phyloP scores from a whole-genome alignment of 2,797 vertebrate species.

The Chromobotia macracanthus region DNA sequence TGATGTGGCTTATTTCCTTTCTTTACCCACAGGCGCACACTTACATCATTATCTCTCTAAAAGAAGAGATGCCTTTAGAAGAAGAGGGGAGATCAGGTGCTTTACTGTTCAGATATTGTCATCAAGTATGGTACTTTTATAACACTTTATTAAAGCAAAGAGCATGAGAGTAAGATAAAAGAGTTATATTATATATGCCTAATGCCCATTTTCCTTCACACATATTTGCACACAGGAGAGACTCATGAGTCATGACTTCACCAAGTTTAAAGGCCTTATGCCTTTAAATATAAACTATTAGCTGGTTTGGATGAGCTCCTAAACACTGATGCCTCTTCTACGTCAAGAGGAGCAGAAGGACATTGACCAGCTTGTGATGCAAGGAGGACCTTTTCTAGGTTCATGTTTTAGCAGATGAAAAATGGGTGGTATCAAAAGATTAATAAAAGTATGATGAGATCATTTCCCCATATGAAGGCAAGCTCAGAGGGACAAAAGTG shows the following conservation, averaged over 20 bases:
- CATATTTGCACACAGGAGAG: slow-evolving; percentile 74
- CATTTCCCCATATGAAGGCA: slow-evolving; percentile 82
- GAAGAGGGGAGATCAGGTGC: slow-evolving; percentile 81
- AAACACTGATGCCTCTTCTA: slow-evolving; percentile 86
- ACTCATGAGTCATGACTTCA: slow-evolving; percentile 85
- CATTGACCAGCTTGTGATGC: slow-evolving; percentile 72
- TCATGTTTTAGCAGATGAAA: slow-evolving; percentile 58
- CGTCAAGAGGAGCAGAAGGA: slow-evolving; percentile 80
- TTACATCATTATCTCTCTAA: slow-evolving; percentile 87
- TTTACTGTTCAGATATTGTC: background rate
- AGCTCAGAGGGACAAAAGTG: slow-evolving; percentile 86
- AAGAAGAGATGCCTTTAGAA: slow-evolving; percentile 88
- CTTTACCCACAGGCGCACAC: slow-evolving; percentile 79
- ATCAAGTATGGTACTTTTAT: too few species aligned
- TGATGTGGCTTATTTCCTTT: slow-evolving; percentile 59
- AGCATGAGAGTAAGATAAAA: background rate
- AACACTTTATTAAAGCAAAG: background rate
- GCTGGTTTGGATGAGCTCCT: slow-evolving; percentile 84
- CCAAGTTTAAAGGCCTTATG: slow-evolving; percentile 84
- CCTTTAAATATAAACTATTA: slow-evolving; percentile 83
- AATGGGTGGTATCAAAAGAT: slow-evolving; percentile 86
- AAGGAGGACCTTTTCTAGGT: slow-evolving; percentile 73
- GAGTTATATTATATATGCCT: slow-evolving; percentile 5
- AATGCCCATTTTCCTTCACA: background rate
- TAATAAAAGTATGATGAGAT: slow-evolving; percentile 92